Conservation (phyloP, 2,113 vertebrate genomes). For the Ameiurus melas region DNA sequence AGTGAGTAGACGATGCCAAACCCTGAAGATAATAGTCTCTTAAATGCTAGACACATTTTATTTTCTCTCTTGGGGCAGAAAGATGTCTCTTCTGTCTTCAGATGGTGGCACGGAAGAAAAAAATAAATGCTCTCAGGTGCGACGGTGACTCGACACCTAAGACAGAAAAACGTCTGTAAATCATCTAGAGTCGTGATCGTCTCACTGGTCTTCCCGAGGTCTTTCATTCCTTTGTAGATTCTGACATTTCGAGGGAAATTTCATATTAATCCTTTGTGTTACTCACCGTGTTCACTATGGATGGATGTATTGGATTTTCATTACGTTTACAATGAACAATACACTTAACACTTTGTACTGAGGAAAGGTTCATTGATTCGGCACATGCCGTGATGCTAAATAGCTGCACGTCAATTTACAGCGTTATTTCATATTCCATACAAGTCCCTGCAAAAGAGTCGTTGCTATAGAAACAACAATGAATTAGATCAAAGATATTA, state of each 20-base stretch:
- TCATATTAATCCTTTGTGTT: not conserved
- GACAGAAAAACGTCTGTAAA: slow-evolving; percentile 9
- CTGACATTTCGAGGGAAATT: not conserved
- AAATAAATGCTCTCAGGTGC: not conserved
- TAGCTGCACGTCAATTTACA: not conserved
- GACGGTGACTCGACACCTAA: not conserved
- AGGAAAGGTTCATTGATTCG: not conserved
- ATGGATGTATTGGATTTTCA: slow-evolving; percentile 3
- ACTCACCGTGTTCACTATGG: not conserved
- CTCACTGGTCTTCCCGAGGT: not conserved
- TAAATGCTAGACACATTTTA: slow-evolving; percentile 52
- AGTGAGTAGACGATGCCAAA: slow-evolving; percentile 60
- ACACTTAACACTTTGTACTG: not conserved
- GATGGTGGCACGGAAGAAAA: not conserved
- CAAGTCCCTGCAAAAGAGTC: too few species aligned
- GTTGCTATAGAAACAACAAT: too few species aligned
- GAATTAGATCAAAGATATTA: not conserved
- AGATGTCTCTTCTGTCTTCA: not conserved
- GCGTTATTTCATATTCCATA: not conserved
- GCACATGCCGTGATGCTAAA: not conserved
- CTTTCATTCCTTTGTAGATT: not conserved
- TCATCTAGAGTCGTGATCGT: slow-evolving; percentile 27
- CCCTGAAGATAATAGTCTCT: slow-evolving; percentile 64
- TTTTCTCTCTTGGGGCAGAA: slow-evolving; percentile 28
- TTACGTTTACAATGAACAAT: slow-evolving; percentile 21